A percentile compares a stretch with the other conserved stretches of the same genome.
Evolutionary conservation across 2,888 invertebrate genomes (phyloP).

Genomic region (Leucophenga maculata): DNA sequence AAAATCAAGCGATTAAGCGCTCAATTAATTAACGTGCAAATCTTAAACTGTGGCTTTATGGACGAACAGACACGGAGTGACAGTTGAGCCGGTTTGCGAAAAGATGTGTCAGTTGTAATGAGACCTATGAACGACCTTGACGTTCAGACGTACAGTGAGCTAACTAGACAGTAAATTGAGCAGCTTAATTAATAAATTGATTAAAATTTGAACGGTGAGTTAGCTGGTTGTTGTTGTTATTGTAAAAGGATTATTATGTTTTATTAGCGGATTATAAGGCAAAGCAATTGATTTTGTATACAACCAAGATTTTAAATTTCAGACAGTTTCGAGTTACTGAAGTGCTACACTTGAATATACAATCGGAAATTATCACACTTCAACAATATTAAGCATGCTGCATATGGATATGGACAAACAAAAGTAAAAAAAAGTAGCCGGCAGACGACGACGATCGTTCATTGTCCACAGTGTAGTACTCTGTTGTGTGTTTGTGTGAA

Average conservation of each 20-base stretch:
- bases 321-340: conserved; percentile 33
- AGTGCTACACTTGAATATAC: too few species aligned
- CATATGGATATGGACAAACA: conserved; percentile 50
- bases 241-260: conserved; percentile 36
- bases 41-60: conserved; percentile 32
- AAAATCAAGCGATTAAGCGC: conserved; percentile 61
- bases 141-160: neutral
- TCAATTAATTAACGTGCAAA: conserved; percentile 56
- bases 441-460: conserved; percentile 29
- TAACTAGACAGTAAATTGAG: too few species aligned
- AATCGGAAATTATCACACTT: conserved; percentile 60
- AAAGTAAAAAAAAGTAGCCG: conserved; percentile 49
- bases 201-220: conserved; percentile 55
- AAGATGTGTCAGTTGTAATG: conserved; percentile 1
- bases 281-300: too few species aligned
- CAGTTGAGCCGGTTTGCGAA: neutral
- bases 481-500: conserved; percentile 37
- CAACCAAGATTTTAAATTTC: too few species aligned
- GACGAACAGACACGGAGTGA: conserved; percentile 8
- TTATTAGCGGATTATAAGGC: too few species aligned
- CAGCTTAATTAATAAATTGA: conserved; percentile 40
- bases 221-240: conserved; percentile 33
- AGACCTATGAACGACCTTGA: conserved; percentile 54
- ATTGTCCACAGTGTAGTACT: conserved; percentile 17
- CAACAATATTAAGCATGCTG: conserved; percentile 40